Evolutionary conservation across 2,113 vertebrate genomes (phyloP).

Genomic region (Plecturocebus donacophilus): DNA sequence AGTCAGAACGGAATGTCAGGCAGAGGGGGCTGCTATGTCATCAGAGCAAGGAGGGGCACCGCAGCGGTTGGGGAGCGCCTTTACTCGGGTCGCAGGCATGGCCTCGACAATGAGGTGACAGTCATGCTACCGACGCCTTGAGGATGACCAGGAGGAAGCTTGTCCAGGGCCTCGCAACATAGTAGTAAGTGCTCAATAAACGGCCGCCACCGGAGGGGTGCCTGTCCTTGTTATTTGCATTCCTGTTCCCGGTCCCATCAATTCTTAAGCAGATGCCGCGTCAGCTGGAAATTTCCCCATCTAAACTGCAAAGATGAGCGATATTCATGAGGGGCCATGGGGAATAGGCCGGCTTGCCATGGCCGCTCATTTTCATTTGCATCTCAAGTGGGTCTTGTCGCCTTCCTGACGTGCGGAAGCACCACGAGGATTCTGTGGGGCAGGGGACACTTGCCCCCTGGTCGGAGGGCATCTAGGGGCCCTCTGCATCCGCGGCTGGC

Average conservation of each 20-base stretch:
- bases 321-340: accelerated
- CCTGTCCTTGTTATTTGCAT: accelerated
- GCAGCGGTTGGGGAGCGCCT: accelerated
- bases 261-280: not conserved
- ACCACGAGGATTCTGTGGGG: accelerated
- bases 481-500: accelerated
- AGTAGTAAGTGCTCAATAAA: not conserved
- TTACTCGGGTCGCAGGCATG: accelerated
- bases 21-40: not conserved
- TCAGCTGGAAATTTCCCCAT: not conserved
- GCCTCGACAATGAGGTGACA: accelerated
- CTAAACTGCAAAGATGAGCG: not conserved
- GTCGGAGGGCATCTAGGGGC: not conserved
- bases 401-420: not conserved
- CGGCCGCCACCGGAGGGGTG: accelerated
- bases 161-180: accelerated
- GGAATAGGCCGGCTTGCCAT: not conserved
- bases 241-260: accelerated
- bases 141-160: accelerated
- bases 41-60: not conserved
- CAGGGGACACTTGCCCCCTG: accelerated
- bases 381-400: not conserved
- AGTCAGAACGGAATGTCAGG: accelerated
- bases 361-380: not conserved
- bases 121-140: accelerated